Evolutionary conservation across 2,888 invertebrate genomes (phyloP).

Genomic region (Andrena minutula): DNA sequence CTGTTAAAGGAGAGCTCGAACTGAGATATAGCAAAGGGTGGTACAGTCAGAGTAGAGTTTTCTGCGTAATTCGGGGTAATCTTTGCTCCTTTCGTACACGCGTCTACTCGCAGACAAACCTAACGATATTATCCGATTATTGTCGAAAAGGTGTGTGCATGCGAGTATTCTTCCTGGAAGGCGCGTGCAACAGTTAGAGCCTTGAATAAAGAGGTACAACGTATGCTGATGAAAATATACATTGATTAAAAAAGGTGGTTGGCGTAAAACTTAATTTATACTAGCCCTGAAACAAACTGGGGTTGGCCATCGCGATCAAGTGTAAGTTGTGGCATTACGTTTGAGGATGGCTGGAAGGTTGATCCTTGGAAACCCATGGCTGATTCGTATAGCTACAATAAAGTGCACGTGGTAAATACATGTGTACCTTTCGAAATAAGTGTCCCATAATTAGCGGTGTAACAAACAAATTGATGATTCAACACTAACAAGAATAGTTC

Average conservation of each 20-base stretch:
- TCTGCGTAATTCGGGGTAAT: conserved; percentile 47
- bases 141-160: conserved; percentile 82
- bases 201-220: conserved; percentile 76
- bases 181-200: conserved; percentile 70
- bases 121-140: conserved; percentile 79
- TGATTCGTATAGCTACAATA: conserved; percentile 87
- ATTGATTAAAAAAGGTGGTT: conserved; percentile 69
- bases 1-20: conserved; percentile 58
- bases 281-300: conserved; percentile 88
- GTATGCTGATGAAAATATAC: conserved; percentile 74
- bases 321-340: conserved; percentile 85
- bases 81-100: conserved; percentile 62
- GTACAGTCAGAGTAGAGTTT: conserved; percentile 48
- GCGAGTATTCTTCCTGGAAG: conserved; percentile 69
- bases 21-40: conserved; percentile 56
- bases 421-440: not conserved
- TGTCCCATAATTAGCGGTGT: too few species aligned
- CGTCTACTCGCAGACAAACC: conserved; percentile 70
- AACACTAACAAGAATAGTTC: not conserved
- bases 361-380: conserved; percentile 88
- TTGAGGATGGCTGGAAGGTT: conserved; percentile 84
- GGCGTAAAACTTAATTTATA: conserved; percentile 81
- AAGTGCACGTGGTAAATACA: conserved; percentile 35
- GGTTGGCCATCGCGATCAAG: conserved; percentile 87
- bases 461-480: not conserved